Conservation (phyloP, 1,140 invertebrate genomes). For the Zaprionus nigranus region DNA sequence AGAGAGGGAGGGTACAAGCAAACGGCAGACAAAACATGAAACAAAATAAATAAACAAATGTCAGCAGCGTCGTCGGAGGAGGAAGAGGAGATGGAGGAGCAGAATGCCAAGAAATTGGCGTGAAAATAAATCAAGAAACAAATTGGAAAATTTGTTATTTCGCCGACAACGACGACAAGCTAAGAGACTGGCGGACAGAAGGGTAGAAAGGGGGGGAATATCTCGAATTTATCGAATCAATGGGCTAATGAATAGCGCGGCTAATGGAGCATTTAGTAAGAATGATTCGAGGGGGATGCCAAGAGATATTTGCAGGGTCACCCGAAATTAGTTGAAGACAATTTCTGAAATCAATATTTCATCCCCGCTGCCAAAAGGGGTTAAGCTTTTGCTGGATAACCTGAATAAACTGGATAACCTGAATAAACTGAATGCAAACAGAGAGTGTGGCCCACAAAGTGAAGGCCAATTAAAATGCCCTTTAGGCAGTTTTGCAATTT, state of each 20-base stretch:
- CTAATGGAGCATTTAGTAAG: neutral
- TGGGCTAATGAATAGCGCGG: neutral
- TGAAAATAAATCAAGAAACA: conserved; percentile 83
- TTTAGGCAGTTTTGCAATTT: conserved; percentile 75
- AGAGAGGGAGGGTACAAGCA: conserved; percentile 41
- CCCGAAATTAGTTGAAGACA: neutral
- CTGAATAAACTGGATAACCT: neutral
- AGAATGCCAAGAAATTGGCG: conserved; percentile 78
- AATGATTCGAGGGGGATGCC: neutral
- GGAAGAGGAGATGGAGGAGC: conserved; percentile 9
- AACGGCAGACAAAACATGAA: conserved; percentile 75
- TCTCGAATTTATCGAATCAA: neutral
- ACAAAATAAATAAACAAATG: conserved; percentile 82
- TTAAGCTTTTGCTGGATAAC: neutral
- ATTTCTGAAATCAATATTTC: neutral
- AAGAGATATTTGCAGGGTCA: neutral
- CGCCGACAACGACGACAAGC: conserved; percentile 36
- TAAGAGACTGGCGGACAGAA: neutral
- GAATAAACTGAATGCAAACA: conserved; percentile 13
- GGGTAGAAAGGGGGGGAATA: neutral
- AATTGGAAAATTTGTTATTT: conserved; percentile 82
- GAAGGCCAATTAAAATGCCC: conserved; percentile 80
- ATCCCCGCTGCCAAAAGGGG: neutral
- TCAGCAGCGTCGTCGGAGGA: conserved; percentile 52
- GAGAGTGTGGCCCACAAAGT: conserved; percentile 51